phyloP scores from a whole-genome alignment of 2,797 vertebrate genomes.

The Prionace glauca region DNA sequence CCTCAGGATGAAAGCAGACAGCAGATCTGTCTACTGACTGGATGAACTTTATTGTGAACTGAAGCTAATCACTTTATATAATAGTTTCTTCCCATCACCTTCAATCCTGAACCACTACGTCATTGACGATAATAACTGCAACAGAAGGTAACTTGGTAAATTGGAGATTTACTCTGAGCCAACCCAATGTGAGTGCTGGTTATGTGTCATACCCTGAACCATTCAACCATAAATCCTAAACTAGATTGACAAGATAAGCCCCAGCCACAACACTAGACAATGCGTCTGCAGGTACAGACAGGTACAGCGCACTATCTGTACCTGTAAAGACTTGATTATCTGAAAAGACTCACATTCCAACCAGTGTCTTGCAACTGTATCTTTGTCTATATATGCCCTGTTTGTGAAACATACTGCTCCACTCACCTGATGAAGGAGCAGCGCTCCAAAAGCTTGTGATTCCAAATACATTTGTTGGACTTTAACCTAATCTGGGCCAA shows the following conservation, averaged over 20 bases:
- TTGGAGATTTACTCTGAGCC: neutral
- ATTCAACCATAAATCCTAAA: neutral
- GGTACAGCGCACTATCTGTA: too few relatives aligned
- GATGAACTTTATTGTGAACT: neutral
- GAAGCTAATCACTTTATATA: neutral
- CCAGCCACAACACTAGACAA: neutral
- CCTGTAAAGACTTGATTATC: too few relatives aligned
- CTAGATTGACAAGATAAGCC: neutral
- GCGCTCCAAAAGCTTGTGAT: too few relatives aligned
- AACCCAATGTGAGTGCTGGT: neutral
- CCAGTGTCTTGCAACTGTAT: too few relatives aligned
- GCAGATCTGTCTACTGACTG: neutral
- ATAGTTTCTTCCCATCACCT: neutral
- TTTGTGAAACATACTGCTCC: too few relatives aligned
- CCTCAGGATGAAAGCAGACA: neutral
- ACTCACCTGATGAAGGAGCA: too few relatives aligned
- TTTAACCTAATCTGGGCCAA: too few relatives aligned
- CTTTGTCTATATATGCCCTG: too few relatives aligned
- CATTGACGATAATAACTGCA: neutral
- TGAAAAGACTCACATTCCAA: too few relatives aligned
- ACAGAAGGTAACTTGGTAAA: neutral
- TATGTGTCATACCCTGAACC: neutral
- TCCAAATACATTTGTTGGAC: too few relatives aligned
- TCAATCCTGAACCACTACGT: neutral
- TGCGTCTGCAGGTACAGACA: too few relatives aligned